phyloP scores from a whole-genome alignment of 2,113 vertebrate species.

The Dicentrarchus labrax region DNA sequence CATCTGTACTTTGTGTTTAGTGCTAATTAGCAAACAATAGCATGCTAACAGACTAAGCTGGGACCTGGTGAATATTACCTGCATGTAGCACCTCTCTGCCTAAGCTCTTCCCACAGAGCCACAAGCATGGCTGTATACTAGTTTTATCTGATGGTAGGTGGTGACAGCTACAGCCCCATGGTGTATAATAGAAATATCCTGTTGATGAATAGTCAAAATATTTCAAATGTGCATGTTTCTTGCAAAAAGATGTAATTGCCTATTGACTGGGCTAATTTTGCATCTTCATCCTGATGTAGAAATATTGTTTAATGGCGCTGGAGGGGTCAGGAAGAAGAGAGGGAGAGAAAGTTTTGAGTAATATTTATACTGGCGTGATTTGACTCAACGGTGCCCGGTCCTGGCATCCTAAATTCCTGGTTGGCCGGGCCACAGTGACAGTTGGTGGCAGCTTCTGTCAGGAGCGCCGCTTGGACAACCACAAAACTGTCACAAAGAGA shows the following conservation, averaged over 20 bases:
- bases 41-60: not conserved
- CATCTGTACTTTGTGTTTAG: not conserved
- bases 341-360: conserved; percentile 40
- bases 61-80: too few relatives aligned
- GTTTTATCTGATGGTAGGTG: too few relatives aligned
- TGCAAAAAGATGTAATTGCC: not conserved
- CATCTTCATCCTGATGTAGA: not conserved
- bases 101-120: not conserved
- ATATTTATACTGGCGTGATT: conserved; percentile 47
- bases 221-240: not conserved
- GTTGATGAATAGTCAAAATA: not conserved
- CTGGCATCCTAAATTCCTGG: conserved; percentile 35
- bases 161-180: not conserved
- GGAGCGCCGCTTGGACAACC: conserved; percentile 22
- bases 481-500: conserved; percentile 43
- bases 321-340: not conserved
- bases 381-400: conserved; percentile 21
- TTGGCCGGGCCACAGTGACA: conserved; percentile 53
- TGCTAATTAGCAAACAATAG: not conserved
- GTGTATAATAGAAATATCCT: not conserved
- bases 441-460: conserved; percentile 71
- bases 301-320: not conserved
- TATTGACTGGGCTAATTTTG: not conserved
- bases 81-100: too few relatives aligned
- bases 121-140: not conserved